Conservation (phyloP, 2,888 invertebrate species). For the Tetragonisca angustula region DNA sequence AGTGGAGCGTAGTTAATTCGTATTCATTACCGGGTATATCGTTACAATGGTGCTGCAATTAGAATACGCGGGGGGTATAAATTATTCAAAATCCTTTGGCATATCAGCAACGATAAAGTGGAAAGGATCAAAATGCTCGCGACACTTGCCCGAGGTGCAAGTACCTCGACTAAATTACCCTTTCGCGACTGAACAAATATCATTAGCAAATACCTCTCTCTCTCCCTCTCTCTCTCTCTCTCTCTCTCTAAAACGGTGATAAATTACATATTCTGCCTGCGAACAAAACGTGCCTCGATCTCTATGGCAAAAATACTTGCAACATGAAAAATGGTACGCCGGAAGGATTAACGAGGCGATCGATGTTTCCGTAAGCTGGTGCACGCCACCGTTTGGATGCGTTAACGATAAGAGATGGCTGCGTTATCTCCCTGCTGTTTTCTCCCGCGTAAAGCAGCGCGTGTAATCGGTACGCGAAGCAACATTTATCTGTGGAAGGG, state of each 20-base stretch:
- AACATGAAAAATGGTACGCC: background rate
- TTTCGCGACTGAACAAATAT: background rate
- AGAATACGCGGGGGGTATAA: background rate
- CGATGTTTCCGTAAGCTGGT: background rate
- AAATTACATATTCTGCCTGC: background rate
- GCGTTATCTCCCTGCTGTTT: background rate
- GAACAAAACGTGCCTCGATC: background rate
- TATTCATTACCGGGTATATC: slow-evolving; percentile 4
- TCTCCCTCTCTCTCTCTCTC: too few species aligned
- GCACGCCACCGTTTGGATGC: background rate
- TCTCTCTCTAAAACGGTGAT: background rate
- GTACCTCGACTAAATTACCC: background rate
- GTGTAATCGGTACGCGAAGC: background rate
- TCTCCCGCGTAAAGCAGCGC: background rate
- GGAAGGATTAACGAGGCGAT: background rate
- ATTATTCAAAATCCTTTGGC: background rate
- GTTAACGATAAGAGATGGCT: background rate
- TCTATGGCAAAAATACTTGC: background rate
- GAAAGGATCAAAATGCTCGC: background rate
- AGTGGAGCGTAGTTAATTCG: background rate
- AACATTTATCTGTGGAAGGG: background rate
- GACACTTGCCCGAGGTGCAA: background rate
- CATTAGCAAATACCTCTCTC: background rate
- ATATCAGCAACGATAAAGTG: background rate
- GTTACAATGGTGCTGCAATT: background rate